A percentile compares a stretch with the other conserved stretches of the same genome.
Evolutionary conservation across 2,113 vertebrate species (phyloP).

Genomic region (Boulengeromyrus knoepffleri): DNA sequence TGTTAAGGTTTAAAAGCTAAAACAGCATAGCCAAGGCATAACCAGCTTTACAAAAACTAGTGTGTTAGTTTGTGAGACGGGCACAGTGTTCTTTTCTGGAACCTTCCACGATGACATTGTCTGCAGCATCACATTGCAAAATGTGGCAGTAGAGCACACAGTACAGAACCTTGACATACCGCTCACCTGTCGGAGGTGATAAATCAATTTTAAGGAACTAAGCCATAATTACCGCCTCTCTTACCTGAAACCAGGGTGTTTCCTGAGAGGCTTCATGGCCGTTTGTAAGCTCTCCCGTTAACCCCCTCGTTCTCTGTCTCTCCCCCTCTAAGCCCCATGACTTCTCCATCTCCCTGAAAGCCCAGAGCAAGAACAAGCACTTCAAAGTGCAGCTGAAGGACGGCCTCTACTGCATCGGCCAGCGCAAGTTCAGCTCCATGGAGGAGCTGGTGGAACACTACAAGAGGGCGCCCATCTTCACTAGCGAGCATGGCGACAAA

Average conservation of each 20-base stretch:
- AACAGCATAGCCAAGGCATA: not conserved
- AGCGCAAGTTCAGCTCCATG: slow-evolving; percentile 86
- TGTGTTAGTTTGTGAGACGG: not conserved
- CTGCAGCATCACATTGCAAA: not conserved
- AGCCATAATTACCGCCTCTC: not conserved
- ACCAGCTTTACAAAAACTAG: not conserved
- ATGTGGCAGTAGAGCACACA: not conserved
- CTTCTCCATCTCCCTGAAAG: slow-evolving; percentile 86
- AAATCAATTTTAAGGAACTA: not conserved
- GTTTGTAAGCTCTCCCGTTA: not conserved
- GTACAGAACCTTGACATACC: not conserved
- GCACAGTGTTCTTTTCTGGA: not conserved
- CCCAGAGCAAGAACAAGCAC: slow-evolving; percentile 88
- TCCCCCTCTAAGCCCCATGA: slow-evolving; percentile 70
- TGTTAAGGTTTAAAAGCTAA: not conserved
- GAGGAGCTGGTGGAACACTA: slow-evolving; percentile 90
- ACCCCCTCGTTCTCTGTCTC: not conserved
- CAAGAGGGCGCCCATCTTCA: slow-evolving; percentile 89
- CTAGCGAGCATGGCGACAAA: slow-evolving; percentile 87
- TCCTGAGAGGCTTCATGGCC: not conserved
- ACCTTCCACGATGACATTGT: not conserved
- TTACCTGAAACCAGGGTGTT: not conserved
- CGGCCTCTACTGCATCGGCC: slow-evolving; percentile 82
- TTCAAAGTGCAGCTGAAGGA: slow-evolving; percentile 89
- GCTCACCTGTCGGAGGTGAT: not conserved